These are phyloP conservation scores for Aspidiotus destructor DNA, from an alignment of 2,888 invertebrate genomes.

Conservation along the genomic window DNA sequence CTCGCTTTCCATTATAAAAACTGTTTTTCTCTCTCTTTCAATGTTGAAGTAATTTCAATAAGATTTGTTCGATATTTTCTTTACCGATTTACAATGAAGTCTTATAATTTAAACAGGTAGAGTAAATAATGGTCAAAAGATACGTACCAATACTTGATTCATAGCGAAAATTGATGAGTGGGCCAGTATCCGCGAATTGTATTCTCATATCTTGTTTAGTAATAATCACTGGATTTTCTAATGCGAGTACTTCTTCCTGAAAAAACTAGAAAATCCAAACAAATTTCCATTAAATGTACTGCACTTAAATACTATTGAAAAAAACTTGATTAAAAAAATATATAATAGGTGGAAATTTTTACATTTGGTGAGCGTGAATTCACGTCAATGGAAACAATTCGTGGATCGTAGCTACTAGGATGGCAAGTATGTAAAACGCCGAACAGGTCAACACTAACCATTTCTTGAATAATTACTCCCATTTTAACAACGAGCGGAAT, in stretches of 20 bases:
- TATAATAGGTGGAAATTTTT: too few relatives aligned
- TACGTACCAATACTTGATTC: too few relatives aligned
- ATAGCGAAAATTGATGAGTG: too few relatives aligned
- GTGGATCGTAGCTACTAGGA: constrained; percentile 61
- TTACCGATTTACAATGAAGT: too few relatives aligned
- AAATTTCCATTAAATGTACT: background rate
- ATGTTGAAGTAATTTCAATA: too few relatives aligned
- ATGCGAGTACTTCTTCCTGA: constrained; percentile 28
- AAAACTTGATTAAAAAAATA: background rate
- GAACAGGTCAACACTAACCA: constrained; percentile 58
- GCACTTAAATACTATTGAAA: background rate
- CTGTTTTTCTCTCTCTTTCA: too few relatives aligned
- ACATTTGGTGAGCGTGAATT: background rate
- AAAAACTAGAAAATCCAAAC: background rate
- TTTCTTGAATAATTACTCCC: constrained; percentile 70
- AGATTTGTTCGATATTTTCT: too few relatives aligned
- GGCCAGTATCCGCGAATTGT: background rate
- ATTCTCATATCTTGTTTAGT: background rate
- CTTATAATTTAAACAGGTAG: too few relatives aligned
- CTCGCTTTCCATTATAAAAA: too few relatives aligned
- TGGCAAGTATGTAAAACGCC: constrained; percentile 76
- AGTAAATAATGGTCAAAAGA: too few relatives aligned
- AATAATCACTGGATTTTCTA: constrained; percentile 49
- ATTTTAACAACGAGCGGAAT: constrained; percentile 57
- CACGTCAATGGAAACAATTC: constrained; percentile 55